Conservation (phyloP, 2,888 invertebrate species). For the Drosophila putrida region DNA sequence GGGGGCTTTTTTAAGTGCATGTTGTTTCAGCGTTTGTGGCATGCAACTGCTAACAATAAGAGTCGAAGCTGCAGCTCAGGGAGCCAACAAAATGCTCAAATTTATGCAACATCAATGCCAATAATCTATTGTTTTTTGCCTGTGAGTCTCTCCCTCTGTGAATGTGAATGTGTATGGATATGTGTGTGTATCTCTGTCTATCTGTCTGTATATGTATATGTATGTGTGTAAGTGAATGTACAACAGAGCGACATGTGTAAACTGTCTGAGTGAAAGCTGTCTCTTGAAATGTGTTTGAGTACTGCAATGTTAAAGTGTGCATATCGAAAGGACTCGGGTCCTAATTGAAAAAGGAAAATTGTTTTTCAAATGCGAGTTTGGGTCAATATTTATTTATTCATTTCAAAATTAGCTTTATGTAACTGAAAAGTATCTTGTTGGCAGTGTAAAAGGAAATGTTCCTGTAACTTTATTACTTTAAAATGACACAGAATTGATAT, state of each 20-base stretch:
- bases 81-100: slow-evolving; percentile 59
- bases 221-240: slow-evolving; percentile 10
- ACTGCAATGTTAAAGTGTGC: slow-evolving; percentile 33
- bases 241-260: slow-evolving; percentile 50
- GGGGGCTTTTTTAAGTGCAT: slow-evolving; percentile 60
- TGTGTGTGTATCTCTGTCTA: slow-evolving; percentile 33
- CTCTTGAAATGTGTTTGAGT: slow-evolving; percentile 34
- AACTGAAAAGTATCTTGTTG: not conserved
- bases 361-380: slow-evolving; percentile 19
- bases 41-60: slow-evolving; percentile 66
- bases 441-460: not conserved
- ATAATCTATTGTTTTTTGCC: slow-evolving; percentile 66
- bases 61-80: slow-evolving; percentile 36
- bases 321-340: slow-evolving; percentile 1
- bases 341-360: slow-evolving; percentile 32
- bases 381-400: slow-evolving; percentile 47
- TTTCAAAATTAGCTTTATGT: slow-evolving; percentile 34
- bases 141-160: slow-evolving; percentile 1
- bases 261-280: slow-evolving; percentile 50
- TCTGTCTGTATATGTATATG: slow-evolving; percentile 15
- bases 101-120: slow-evolving; percentile 77
- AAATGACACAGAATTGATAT: not conserved
- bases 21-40: slow-evolving; percentile 82
- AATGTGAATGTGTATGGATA: too few species aligned
- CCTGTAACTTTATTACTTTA: not conserved